Evolutionary conservation across 2,888 invertebrate genomes (phyloP), one percentile per base, ranked within the genome.

Genomic region (Paralinhomoeus sp.): DNA sequence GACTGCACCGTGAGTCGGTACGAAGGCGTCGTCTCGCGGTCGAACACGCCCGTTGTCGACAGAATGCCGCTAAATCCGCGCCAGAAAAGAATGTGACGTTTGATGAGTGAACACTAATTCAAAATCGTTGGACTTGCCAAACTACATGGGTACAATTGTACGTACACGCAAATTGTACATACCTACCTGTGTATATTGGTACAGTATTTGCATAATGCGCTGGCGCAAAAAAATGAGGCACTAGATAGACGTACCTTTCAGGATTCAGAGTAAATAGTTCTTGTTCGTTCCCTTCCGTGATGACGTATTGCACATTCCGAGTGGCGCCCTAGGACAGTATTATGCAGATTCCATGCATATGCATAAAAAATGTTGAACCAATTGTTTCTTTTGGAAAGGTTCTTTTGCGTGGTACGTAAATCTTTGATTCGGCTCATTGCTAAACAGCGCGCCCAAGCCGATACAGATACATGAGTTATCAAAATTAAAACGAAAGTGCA

Each of bases 1-100:
- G 85, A 83, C 45, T 87, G 78, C 27, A 87, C 85, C 43, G 84
- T 81, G 50, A 93, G 71, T 37, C 80, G 81, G 63, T 91, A 91
- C 40, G 78, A 78, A 48, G 64, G 61, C 18, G 80, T 73, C 44
- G 74, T 75, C 62, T 93, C 91, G 41, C 89, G 73, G 63, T 93
- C 91, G 56, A 93, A 68, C 18, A 75, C 74, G 40, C 77, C 75
- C 62, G 76, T 75, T 41, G 89, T 89, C 54, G 78, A 73, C 54
- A 93, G 87, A 66, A 85, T 83, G 20, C 91, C 91, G 1, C 84
- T 83, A 46, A 43, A 59, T n/a, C n/a, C n/a, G n/a, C n/a, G n/a
- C n/a, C n/a, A n/a, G n/a, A n/a, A n/a, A n/a, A n/a, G n/a, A n/a
- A n/a, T n/a, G n/a, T n/a, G n/a, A n/a, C n/a, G n/a, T n/a, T n/a